Evolutionary conservation across 2,113 vertebrate genomes (phyloP), one percentile per base, ranked within the genome.

Genomic region (Semnornis frantzii): DNA sequence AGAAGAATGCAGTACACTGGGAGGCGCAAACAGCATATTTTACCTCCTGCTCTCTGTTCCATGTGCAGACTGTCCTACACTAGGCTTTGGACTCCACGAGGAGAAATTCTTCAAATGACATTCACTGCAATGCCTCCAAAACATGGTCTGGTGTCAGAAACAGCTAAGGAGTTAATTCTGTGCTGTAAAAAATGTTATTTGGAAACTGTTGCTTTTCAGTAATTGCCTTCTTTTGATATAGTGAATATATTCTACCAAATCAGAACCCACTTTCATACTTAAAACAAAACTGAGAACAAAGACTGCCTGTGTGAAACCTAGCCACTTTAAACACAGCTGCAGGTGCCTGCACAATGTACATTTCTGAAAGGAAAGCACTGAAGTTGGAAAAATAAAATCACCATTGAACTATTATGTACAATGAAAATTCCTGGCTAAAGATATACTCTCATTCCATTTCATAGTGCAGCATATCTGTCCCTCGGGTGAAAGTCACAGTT

Each of bases 241-340:
- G 15, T 81, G 58, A 42, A 24, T 78, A 5, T 63, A 64, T 89
- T 93, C 87, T 58, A 81, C 66, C 66, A 52, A 44, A n/a, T 27
- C 66, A 75, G 82, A 89, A 30, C 19, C 24, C 20, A 58, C 59
- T 89, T 92, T 72, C 48, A 15, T 14, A 34, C 92, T 94, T 91
- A 91, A 92, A 95, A 94, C 88, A 89, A 91, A 95, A 79, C 81
- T 27, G 87, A 84, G 91, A 95, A 92, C 77, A 94, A 92, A 91
- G 87, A 3, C 8, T 64, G 65, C 86, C 71, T 86, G 62, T 84
- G 87, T 91, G 84, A 92, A 89, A 84, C 42, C 37, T 34, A 74
- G 57, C 9, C 2, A 14, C 84, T 92, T 91, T 82, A 74, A 79
- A 82, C 63, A 66, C 87, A 93, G 91, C 95, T 89, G 94, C 76